Evolutionary conservation across 2,113 vertebrate genomes (phyloP).

Genomic region (Thalassoma bifasciatum): DNA sequence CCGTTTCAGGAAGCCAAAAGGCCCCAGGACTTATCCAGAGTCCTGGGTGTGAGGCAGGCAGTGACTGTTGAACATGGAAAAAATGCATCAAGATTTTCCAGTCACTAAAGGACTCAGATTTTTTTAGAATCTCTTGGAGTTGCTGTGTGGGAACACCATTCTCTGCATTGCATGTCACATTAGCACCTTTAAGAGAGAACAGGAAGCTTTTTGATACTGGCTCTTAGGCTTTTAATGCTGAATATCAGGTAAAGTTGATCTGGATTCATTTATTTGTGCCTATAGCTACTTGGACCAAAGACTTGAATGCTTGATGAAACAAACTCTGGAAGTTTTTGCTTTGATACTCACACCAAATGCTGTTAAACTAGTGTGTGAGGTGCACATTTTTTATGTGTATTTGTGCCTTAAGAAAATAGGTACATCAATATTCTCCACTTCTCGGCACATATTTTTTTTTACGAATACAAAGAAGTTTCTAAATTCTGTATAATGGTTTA

Average conservation of each 20-base stretch:
- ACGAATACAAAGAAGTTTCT: not conserved
- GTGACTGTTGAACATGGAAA: not conserved
- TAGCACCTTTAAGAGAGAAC: slow-evolving; percentile 17
- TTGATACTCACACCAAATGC: not conserved
- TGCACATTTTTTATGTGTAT: not conserved
- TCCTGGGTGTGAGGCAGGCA: slow-evolving; percentile 81
- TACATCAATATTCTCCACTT: not conserved
- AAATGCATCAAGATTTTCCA: not conserved
- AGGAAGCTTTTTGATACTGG: slow-evolving; percentile 5
- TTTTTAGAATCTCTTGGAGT: not conserved
- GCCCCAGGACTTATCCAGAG: slow-evolving; percentile 90
- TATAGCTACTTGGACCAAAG: not conserved
- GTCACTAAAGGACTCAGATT: not conserved
- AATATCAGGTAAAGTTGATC: not conserved
- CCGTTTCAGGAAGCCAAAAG: slow-evolving; percentile 94
- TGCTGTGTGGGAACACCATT: no score
- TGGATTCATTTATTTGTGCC: not conserved
- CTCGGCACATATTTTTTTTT: no score
- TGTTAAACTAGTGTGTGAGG: not conserved
- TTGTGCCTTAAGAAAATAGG: slow-evolving; percentile 18
- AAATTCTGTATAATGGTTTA: not conserved
- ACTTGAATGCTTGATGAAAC: not conserved
- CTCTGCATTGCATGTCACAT: slow-evolving; percentile 9
- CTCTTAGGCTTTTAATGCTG: not conserved
- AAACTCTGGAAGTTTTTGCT: not conserved